Conservation (phyloP, 2,797 vertebrate genomes). For the Naso thynnoides region DNA sequence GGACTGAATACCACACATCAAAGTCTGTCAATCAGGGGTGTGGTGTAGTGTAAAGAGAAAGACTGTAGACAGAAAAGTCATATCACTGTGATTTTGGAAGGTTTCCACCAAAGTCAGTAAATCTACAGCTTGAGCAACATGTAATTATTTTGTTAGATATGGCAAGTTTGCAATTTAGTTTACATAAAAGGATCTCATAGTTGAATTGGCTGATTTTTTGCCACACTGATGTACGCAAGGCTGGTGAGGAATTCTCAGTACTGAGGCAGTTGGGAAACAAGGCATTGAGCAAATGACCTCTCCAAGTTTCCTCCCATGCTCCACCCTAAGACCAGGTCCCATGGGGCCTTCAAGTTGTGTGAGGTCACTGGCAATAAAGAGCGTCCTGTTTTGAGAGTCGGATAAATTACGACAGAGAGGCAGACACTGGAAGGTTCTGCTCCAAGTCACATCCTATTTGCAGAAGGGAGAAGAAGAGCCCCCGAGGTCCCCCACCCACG, state of each 20-base stretch:
- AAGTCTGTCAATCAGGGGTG: slow-evolving; percentile 16
- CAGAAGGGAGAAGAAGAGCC: slow-evolving; percentile 26
- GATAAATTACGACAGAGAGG: slow-evolving; percentile 29
- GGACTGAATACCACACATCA: slow-evolving; percentile 40
- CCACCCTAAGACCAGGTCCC: slow-evolving; percentile 47
- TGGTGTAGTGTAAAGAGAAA: slow-evolving; percentile 17
- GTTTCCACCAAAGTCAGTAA: background rate
- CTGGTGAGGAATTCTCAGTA: slow-evolving; percentile 61
- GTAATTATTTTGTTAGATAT: background rate
- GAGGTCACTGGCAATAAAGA: slow-evolving; percentile 31
- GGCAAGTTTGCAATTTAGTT: slow-evolving; percentile 1
- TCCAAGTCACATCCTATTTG: slow-evolving; percentile 45
- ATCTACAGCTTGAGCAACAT: background rate
- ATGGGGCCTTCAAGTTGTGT: slow-evolving; percentile 13
- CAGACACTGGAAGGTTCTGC: slow-evolving; percentile 27
- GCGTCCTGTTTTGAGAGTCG: slow-evolving; percentile 21
- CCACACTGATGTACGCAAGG: background rate
- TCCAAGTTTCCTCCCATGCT: slow-evolving; percentile 47
- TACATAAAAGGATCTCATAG: too few species aligned
- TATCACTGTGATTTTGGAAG: background rate
- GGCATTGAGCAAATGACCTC: slow-evolving; percentile 47
- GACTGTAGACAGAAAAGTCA: too few species aligned
- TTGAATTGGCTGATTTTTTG: slow-evolving; percentile 11
- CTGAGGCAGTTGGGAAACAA: slow-evolving; percentile 23
- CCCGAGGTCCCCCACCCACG: slow-evolving; percentile 50